These are phyloP conservation scores for Thalassarche chlororhynchos DNA, from an alignment of 2,113 vertebrate genomes.

Conservation along the genomic window DNA sequence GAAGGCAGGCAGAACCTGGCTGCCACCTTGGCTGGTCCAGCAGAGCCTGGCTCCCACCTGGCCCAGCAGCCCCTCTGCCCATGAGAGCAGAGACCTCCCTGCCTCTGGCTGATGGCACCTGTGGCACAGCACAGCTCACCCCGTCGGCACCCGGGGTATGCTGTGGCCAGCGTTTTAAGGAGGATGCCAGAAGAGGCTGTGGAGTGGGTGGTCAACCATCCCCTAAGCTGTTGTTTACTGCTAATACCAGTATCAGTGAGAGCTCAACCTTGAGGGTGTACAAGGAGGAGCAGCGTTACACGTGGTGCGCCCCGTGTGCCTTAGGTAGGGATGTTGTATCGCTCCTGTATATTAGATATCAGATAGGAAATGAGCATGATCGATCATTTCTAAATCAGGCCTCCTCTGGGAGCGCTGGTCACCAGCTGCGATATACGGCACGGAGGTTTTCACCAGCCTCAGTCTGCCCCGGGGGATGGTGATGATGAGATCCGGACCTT, in stretches of 20 bases:
- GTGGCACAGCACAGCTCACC: neutral
- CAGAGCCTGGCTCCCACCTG: neutral
- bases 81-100: neutral
- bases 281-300: neutral
- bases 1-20: neutral
- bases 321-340: neutral
- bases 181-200: neutral
- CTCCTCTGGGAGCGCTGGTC: neutral
- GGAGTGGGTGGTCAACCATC: neutral
- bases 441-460: neutral
- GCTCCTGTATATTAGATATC: neutral
- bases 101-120: neutral
- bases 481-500: neutral
- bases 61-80: neutral
- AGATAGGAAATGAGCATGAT: neutral
- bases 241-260: neutral
- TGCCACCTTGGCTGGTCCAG: neutral
- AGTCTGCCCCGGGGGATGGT: neutral
- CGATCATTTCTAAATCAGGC: neutral
- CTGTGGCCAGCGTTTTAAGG: neutral
- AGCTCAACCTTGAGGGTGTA: neutral
- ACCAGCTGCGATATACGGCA: rapidly evolving
- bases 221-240: neutral
- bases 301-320: rapidly evolving
- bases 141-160: rapidly evolving